Conservation (phyloP, 2,888 invertebrate species). For the Drosophila ezoana region DNA sequence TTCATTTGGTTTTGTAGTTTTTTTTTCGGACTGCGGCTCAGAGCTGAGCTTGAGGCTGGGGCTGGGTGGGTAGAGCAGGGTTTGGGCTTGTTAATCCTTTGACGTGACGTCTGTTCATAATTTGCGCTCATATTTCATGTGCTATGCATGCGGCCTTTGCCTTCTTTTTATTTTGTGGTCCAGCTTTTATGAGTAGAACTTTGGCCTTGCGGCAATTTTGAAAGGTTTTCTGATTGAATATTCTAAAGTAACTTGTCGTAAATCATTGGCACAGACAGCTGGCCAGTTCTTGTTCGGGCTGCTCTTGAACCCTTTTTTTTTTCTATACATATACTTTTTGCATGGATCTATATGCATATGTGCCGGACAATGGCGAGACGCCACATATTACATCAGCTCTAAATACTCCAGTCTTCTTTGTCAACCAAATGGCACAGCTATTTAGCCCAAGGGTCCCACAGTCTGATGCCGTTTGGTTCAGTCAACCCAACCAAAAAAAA, state of each 20-base stretch:
- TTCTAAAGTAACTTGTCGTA: slow-evolving; percentile 73
- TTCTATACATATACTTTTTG: slow-evolving; percentile 16
- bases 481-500: slow-evolving; percentile 16
- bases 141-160: slow-evolving; percentile 47
- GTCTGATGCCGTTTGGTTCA: slow-evolving; percentile 38
- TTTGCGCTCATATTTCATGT: slow-evolving; percentile 81
- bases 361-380: background rate
- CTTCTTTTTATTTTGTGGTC: slow-evolving; percentile 46
- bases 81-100: slow-evolving; percentile 76
- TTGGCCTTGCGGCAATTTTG: slow-evolving; percentile 77
- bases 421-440: slow-evolving; percentile 33
- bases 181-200: slow-evolving; percentile 55
- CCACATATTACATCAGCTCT: slow-evolving; percentile 35
- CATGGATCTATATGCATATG: slow-evolving; percentile 49
- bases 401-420: slow-evolving; percentile 16
- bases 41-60: slow-evolving; percentile 17
- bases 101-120: slow-evolving; percentile 79
- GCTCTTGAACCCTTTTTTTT: slow-evolving; percentile 35
- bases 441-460: slow-evolving; percentile 26
- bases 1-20: slow-evolving; percentile 57
- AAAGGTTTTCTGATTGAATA: slow-evolving; percentile 76
- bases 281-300: slow-evolving; percentile 24
- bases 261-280: slow-evolving; percentile 59
- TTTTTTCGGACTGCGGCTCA: slow-evolving; percentile 15
- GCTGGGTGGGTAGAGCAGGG: slow-evolving; percentile 1